Base-by-base conservation (phyloP, 2,797 vertebrate species). In the Acrossocheilus fasciatus region DNA sequence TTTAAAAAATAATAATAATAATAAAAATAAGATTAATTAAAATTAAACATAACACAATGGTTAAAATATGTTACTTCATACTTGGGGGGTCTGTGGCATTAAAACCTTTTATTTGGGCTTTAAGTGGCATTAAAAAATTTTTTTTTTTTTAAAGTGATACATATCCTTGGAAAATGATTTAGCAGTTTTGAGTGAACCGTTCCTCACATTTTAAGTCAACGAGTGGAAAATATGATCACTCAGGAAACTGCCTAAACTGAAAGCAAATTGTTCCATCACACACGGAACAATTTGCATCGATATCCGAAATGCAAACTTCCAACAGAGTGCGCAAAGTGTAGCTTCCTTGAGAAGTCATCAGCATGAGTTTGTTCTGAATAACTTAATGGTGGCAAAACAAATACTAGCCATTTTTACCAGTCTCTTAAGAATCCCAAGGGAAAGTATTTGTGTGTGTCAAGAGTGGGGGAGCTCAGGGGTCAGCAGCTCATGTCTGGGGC, bases 401-500 rank as follows among this genome's bases (percentile, higher is more conserved):
- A 81, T 72, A 82, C 41, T 11, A 69, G 52, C 57, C 81, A 68
- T 84, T 34, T 68, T 57, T 76, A 75, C 78, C 47, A 85, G 76
- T 84, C 81, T 88, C 54, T 87, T 89, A 84, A 74, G 83, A 74
- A 86, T 90, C 88, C 77, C 86, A 66, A 85, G 85, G 85, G 88
- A 88, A 87, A 86, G 69, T 47, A 57, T 79, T 70, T 0, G 80
- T 90, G 90, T 91, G 89, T 87, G 87, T 87, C 91, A 89, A 75
- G 26, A 45, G 62, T 77, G 72, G 88, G 87, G 80, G 84, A 77
- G 50, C 36, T 86, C 90, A 91, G 87, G 89, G 93, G 92, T 95
- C 92, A 78, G 87, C 62, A 14, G 30, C 88, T 93, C 89, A 88
- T 90, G 93, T 94, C 93, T 94, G 91, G 93, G 93, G 92, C 90